A percentile compares a stretch with the other conserved stretches of the same genome.
phyloP scores from a whole-genome alignment of 2,888 invertebrate genomes.

The Drosophila birchii region DNA sequence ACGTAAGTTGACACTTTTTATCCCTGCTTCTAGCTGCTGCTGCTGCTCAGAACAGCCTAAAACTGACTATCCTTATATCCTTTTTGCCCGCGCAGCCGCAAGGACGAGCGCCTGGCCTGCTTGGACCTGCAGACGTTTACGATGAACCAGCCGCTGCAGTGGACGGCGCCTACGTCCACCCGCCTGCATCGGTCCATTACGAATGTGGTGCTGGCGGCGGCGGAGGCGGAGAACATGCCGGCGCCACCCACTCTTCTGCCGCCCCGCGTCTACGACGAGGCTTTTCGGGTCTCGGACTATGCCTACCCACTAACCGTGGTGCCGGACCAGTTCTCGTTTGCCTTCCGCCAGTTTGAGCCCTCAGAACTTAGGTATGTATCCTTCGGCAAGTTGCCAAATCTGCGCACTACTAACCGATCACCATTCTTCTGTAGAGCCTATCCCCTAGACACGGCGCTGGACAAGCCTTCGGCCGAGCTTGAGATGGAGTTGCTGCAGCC shows the following conservation, averaged over 20 bases:
- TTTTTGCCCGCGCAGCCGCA: constrained; percentile 84
- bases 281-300: constrained; percentile 83
- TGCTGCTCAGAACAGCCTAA: not conserved
- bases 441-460: constrained; percentile 95
- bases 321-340: constrained; percentile 98
- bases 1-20: constrained; percentile 75
- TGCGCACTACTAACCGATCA: not conserved
- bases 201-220: constrained; percentile 62
- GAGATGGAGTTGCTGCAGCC: constrained; percentile 13
- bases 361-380: constrained; percentile 89
- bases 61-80: not conserved
- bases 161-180: constrained; percentile 84
- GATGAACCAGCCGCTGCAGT: constrained; percentile 90
- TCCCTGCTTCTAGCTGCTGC: not conserved
- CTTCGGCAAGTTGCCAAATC: too few species aligned
- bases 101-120: constrained; percentile 91
- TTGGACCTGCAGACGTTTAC: constrained; percentile 97
- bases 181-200: constrained; percentile 75
- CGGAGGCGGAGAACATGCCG: constrained; percentile 65
- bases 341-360: constrained; percentile 91
- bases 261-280: constrained; percentile 57
- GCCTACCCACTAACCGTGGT: constrained; percentile 96
- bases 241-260: constrained; percentile 66
- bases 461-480: constrained; percentile 41
- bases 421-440: constrained; percentile 88